Percentiles rank a stretch among this genome's conserved stretches.
Conservation (phyloP, 1,140 invertebrate species). For the Rhagoletis zephyria region DNA sequence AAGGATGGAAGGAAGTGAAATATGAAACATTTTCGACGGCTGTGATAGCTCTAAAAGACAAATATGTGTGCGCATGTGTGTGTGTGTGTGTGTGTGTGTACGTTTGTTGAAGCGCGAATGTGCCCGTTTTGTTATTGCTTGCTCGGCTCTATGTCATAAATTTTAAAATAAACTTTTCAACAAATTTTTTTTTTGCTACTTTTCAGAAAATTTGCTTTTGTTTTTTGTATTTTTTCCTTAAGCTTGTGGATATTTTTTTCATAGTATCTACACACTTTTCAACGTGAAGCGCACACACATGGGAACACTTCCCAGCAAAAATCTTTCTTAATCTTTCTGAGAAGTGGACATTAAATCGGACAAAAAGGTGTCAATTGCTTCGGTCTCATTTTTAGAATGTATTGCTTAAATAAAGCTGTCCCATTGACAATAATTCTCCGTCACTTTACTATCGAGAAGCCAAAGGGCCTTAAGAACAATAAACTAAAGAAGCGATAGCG, state of each 20-base stretch:
- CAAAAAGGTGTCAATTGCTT: too few species aligned
- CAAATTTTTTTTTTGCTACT: slow-evolving; percentile 30
- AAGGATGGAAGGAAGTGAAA: slow-evolving; percentile 28
- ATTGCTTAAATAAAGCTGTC: too few species aligned
- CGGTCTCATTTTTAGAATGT: too few species aligned
- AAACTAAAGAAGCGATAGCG: too few species aligned
- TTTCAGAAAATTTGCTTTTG: neutral
- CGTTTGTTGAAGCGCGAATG: neutral
- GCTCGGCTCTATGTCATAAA: neutral
- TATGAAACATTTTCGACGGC: slow-evolving; percentile 1
- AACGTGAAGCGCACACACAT: neutral
- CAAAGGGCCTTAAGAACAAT: too few species aligned
- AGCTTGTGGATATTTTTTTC: neutral
- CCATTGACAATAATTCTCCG: too few species aligned
- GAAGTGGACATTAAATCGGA: too few species aligned
- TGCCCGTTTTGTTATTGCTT: neutral
- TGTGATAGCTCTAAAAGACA: too few species aligned
- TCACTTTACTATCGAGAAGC: too few species aligned
- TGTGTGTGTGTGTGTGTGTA: neutral
- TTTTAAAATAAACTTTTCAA: slow-evolving; percentile 48
- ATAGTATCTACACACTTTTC: neutral
- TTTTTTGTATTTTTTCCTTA: neutral
- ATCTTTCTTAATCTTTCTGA: too few species aligned
- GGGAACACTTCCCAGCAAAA: neutral
- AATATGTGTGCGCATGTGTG: neutral